Evolutionary conservation across 2,888 invertebrate species (phyloP).

Genomic region (Patella pellucida): DNA sequence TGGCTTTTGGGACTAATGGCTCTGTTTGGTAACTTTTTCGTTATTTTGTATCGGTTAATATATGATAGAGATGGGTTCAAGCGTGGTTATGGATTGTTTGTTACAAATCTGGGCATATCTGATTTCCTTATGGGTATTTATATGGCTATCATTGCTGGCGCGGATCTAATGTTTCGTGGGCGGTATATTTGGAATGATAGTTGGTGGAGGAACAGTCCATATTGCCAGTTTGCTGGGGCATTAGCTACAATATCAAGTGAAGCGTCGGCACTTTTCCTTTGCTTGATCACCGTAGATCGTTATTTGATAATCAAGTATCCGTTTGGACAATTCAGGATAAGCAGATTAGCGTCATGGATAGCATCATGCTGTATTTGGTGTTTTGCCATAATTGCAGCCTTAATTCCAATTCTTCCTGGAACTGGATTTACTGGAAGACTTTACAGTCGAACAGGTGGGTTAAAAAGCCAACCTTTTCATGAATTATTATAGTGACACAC

Average conservation of each 20-base stretch:
- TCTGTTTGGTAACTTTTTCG: conserved; percentile 38
- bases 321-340: conserved; percentile 64
- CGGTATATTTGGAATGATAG: conserved; percentile 45
- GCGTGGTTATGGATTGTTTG: conserved; percentile 37
- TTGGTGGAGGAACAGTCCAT: conserved; percentile 41
- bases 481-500: too few species aligned
- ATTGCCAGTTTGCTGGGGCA: conserved; percentile 47
- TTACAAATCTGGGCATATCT: conserved; percentile 40
- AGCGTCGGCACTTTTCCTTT: conserved; percentile 76
- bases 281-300: conserved; percentile 77
- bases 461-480: too few species aligned
- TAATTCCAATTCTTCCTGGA: conserved; percentile 57
- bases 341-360: conserved; percentile 41
- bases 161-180: conserved; percentile 42
- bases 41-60: conserved; percentile 30
- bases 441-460: conserved; percentile 53
- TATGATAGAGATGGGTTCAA: conserved; percentile 44
- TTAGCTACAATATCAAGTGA: conserved; percentile 73
- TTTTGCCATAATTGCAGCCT: conserved; percentile 50
- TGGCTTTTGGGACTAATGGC: conserved; percentile 42
- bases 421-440: conserved; percentile 59
- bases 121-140: conserved; percentile 52
- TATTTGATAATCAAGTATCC: conserved; percentile 77
- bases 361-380: conserved; percentile 51
- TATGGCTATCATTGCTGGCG: conserved; percentile 41